Conservation (phyloP, 2,797 vertebrate species). For the Balearica regulorum region DNA sequence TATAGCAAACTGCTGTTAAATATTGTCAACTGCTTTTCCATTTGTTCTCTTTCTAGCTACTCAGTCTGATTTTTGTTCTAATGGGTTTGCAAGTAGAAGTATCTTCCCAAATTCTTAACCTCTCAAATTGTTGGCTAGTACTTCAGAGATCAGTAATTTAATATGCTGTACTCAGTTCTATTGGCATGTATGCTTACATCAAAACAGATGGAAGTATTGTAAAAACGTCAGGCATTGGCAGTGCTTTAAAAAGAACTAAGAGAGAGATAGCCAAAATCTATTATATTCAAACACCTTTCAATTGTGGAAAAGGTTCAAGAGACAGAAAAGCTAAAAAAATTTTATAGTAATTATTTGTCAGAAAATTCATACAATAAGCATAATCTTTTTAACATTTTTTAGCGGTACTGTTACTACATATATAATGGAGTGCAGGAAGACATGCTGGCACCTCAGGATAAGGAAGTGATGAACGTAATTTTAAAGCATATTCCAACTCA, state of each 20-base stretch:
- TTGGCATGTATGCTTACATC: not conserved
- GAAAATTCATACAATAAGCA: not conserved
- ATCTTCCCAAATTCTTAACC: not conserved
- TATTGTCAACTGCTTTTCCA: not conserved
- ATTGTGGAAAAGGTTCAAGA: not conserved
- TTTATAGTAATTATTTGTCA: not conserved
- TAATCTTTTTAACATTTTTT: slow-evolving; percentile 17
- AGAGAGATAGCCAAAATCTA: not conserved
- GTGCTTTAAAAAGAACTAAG: not conserved
- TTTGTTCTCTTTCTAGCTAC: not conserved
- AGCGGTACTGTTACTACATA: slow-evolving; percentile 89
- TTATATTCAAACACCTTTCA: not conserved
- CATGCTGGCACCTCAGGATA: slow-evolving; percentile 77
- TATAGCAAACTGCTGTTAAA: not conserved
- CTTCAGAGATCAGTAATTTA: not conserved
- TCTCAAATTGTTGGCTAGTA: not conserved
- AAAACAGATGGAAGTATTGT: not conserved
- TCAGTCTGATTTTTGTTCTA: not conserved
- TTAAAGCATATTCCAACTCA: slow-evolving; percentile 68
- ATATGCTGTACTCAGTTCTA: not conserved
- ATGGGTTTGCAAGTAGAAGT: not conserved
- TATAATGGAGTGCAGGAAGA: slow-evolving; percentile 73
- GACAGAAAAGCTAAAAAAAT: not conserved
- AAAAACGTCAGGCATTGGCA: not conserved
- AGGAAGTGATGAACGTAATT: slow-evolving; percentile 77